Evolutionary conservation across 2,888 invertebrate genomes (phyloP).

Genomic region (Lysandra bellargus): DNA sequence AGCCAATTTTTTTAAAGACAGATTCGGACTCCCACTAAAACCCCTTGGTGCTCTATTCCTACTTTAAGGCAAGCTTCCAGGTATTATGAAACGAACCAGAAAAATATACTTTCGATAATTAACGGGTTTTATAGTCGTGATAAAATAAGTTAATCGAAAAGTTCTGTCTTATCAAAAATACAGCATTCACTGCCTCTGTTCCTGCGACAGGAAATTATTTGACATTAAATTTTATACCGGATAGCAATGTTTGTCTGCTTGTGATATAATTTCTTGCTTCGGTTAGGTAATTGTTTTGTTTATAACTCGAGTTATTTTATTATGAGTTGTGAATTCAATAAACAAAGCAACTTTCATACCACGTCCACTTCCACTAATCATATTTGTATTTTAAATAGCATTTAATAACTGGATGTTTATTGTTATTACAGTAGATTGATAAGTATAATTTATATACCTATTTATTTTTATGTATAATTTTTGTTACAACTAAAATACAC

Average conservation of each 20-base stretch:
- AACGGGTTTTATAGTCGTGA: not conserved
- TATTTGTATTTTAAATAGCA: not conserved
- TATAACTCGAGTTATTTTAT: not conserved
- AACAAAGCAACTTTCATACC: not conserved
- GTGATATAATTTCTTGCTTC: not conserved
- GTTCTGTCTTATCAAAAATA: not conserved
- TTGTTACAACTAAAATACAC: no score
- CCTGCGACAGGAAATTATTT: conserved; percentile 29
- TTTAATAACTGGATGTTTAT: not conserved
- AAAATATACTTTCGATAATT: not conserved
- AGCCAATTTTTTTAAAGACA: no score
- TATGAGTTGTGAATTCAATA: not conserved
- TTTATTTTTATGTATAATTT: not conserved
- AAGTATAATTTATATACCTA: not conserved
- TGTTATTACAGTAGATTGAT: not conserved
- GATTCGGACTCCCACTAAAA: no score
- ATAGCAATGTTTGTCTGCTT: conserved; percentile 23
- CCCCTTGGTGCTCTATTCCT: no score
- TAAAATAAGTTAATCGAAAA: not conserved
- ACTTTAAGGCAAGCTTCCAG: no score
- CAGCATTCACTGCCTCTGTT: conserved; percentile 26
- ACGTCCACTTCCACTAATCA: not conserved
- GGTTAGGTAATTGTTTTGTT: conserved; percentile 4
- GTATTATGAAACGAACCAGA: no score
- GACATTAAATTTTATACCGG: conserved; percentile 24